These are phyloP conservation scores for Eristalinus aeneus DNA, from an alignment of 2,888 invertebrate genomes.

Conservation along the genomic window DNA sequence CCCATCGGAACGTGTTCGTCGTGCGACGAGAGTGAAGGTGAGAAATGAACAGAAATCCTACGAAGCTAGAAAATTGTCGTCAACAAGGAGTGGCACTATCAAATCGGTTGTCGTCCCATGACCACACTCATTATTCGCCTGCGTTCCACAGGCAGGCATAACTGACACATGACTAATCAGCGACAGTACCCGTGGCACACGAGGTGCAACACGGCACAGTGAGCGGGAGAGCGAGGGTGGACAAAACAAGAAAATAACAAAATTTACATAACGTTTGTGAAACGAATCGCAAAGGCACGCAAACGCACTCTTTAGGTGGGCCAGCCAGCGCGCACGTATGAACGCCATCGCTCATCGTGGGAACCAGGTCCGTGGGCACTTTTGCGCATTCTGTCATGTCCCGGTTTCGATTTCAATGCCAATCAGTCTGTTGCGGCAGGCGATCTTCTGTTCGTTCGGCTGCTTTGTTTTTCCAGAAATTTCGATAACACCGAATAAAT, in stretches of 20 bases:
- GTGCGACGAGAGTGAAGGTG: slow-evolving; percentile 33
- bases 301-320: slow-evolving; percentile 66
- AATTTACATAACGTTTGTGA: slow-evolving; percentile 58
- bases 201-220: not conserved
- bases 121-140: slow-evolving; percentile 39
- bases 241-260: not conserved
- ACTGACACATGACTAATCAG: slow-evolving; percentile 63
- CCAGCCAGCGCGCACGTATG: slow-evolving; percentile 14
- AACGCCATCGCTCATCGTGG: slow-evolving; percentile 37
- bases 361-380: slow-evolving; percentile 62
- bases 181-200: not conserved
- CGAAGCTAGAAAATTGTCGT: slow-evolving; percentile 41
- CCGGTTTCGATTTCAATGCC: slow-evolving; percentile 65
- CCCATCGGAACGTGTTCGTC: slow-evolving; percentile 7
- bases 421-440: slow-evolving; percentile 41
- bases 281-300: slow-evolving; percentile 50
- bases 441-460: not conserved
- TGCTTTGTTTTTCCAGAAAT: slow-evolving; percentile 20
- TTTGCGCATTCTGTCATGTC: slow-evolving; percentile 65
- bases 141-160: slow-evolving; percentile 50
- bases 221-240: slow-evolving; percentile 23
- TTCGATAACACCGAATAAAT: slow-evolving; percentile 31
- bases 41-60: slow-evolving; percentile 38
- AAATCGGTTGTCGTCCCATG: slow-evolving; percentile 18
- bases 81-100: slow-evolving; percentile 56